Percentiles rank a stretch among this genome's conserved stretches.
Conservation (phyloP, 64 coral and sea anemone genomes). For the Orbicella faveolata region DNA sequence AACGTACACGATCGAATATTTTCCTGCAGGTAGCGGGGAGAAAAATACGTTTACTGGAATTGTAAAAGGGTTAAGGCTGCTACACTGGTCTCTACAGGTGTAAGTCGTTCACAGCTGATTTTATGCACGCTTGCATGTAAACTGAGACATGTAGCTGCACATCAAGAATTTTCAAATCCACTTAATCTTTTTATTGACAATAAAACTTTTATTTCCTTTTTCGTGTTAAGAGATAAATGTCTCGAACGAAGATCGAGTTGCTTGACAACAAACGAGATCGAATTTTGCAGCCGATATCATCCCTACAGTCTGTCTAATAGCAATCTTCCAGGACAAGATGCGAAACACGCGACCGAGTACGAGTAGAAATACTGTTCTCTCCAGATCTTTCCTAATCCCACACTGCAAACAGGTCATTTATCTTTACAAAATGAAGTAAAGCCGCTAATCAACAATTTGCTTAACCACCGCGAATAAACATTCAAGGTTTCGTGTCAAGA, state of each 20-base stretch:
- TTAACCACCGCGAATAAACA: not conserved
- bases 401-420: not conserved
- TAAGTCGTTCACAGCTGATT: too few species aligned
- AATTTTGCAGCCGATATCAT: not conserved
- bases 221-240: too few species aligned
- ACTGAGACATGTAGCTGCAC: too few species aligned
- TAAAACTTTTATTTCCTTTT: not conserved
- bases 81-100: not conserved
- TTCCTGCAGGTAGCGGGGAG: not conserved
- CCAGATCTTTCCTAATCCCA: not conserved
- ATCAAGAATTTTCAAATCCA: too few species aligned
- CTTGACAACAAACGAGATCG: not conserved
- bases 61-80: not conserved
- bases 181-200: not conserved
- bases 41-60: not conserved
- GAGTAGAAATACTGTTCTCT: not conserved
- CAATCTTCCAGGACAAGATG: not conserved
- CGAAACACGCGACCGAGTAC: not conserved
- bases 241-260: not conserved
- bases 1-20: not conserved
- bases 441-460: too few species aligned
- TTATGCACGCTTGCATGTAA: too few species aligned
- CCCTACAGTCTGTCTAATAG: not conserved
- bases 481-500: conserved; percentile 1
- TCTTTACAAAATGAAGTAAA: not conserved